Evolutionary conservation across 2,888 invertebrate species (phyloP), one percentile per base, ranked within the genome.

Genomic region (Nyleta sp.): DNA sequence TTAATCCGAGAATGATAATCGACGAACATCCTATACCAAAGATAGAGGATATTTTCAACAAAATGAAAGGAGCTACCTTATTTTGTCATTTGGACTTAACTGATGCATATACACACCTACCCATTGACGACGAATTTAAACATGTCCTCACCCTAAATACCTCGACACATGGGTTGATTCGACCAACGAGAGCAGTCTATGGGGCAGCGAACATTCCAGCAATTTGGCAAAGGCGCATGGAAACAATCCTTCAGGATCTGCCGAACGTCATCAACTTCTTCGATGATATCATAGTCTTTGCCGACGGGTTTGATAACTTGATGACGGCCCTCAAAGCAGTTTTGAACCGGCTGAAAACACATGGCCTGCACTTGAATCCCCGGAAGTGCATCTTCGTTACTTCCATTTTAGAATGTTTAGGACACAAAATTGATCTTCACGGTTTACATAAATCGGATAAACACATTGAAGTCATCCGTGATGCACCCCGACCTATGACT

Each of bases 11-110:
- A 3, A 70, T 76, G 11, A 59, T 71, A 13, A 46, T 76, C 10
- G 76, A 71, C 22, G 76, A 76, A n/a, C 46, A 76, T 13, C 64
- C 59, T 0, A 70, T 71, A 31, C 59, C 71, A 0, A 71, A 50
- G 18, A 17, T 33, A 0, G 65, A 70, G 4, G 52, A 71, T 22
- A n/a, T 46, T 5, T 46, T 46, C 20, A 46, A 46, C 10, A 20
- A n/a, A 22, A 46, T 20, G 46, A 22, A 50, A 50, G 28, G 48
- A 6, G 13, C 48, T 28, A 15, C 18, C 6, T n/a, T 50, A 6
- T 50, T 50, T 6, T 24, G 48, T 28, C 48, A 50, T 20, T 28
- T 50, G 10, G 48, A 52, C 15, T 33, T 52, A 5, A 52, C 52
- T n/a, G 52, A 52, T 18, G 52, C 52, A 8, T 52, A 52, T 11